phyloP scores from a whole-genome alignment of 23 tunicate genomes.

The Corella eumyota region DNA sequence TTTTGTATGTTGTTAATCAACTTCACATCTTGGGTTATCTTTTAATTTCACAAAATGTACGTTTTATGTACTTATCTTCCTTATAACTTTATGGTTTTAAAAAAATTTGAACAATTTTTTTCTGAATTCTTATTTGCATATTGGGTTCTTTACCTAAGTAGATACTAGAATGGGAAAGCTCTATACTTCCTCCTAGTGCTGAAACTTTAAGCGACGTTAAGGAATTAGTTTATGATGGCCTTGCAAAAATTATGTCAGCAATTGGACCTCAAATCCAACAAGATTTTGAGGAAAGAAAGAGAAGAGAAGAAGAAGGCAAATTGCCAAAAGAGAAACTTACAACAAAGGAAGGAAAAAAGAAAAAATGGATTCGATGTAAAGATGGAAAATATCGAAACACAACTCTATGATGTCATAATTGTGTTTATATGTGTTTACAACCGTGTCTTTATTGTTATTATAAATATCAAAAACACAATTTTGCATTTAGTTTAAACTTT shows the following conservation, averaged over 20 bases:
- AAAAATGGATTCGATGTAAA: slow-evolving; percentile 49
- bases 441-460: too few relatives aligned
- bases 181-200: slow-evolving; percentile 17
- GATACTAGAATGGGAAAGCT: slow-evolving; percentile 27
- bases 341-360: slow-evolving; percentile 14
- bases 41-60: too few relatives aligned
- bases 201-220: slow-evolving; percentile 18
- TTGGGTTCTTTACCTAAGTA: background rate
- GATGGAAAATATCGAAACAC: slow-evolving; percentile 35
- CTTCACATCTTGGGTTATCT: too few relatives aligned
- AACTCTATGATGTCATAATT: too few relatives aligned
- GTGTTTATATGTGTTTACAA: too few relatives aligned
- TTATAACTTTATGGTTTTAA: background rate
- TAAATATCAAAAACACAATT: too few relatives aligned
- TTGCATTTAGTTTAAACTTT: too few relatives aligned
- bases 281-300: slow-evolving; percentile 28
- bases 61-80: too few relatives aligned
- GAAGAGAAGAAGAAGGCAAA: slow-evolving; percentile 21
- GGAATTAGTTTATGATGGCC: slow-evolving; percentile 20
- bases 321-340: slow-evolving; percentile 11
- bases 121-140: background rate
- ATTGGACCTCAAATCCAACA: slow-evolving; percentile 33
- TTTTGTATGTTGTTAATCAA: too few relatives aligned
- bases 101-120: background rate
- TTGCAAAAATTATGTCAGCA: slow-evolving; percentile 17